Evolutionary conservation across 2,888 invertebrate species (phyloP), one percentile per base, ranked within the genome.

Genomic region (Bursaphelenchus okinawaensis): DNA sequence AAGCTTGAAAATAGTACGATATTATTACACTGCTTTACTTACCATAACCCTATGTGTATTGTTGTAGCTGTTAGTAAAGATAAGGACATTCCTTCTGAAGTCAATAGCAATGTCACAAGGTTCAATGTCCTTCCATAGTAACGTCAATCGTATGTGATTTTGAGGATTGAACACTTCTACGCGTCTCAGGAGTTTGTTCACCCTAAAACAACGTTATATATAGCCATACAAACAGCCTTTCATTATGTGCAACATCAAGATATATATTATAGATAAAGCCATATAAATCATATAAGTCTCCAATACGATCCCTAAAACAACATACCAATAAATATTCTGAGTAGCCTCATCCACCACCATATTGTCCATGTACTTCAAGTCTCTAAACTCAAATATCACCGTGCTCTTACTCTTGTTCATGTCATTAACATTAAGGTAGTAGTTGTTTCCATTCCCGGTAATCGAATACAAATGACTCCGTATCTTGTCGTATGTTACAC

Each of bases 31-130:
- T n/a, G n/a, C n/a, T n/a, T 50, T 24, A 23, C 12, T 1, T 9
- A 16, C 58, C 27, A 65, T 62, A 9, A 62, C 55, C 20, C 28
- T 52, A 26, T 20, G 27, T 6, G 52, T 28, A 26, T 66, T 31
- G 8, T n/a, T 51, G 20, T 52, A 29, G 23, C 27, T 55, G 23
- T 72, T 56, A 19, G 59, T 61, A 23, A 69, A 70, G 59, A 72
- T 70, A 28, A 72, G 22, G 12, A 26, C 22, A n/a, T 51, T 24
- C 7, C 55, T 50, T 0, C 29, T 23, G 6, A 60, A 29, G 27
- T 73, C 55, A 19, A 73, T 54, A 12, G 60, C 72, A 19, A 70
- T 52, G 12, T 51, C 54, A 28, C 58, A 40, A 4, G 72, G 72
- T 19, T 68, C 58, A 19, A 62, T 62, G n/a, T 54, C 27, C n/a